Base-by-base conservation (phyloP, 2,888 invertebrate species). In the Elysia crispata region DNA sequence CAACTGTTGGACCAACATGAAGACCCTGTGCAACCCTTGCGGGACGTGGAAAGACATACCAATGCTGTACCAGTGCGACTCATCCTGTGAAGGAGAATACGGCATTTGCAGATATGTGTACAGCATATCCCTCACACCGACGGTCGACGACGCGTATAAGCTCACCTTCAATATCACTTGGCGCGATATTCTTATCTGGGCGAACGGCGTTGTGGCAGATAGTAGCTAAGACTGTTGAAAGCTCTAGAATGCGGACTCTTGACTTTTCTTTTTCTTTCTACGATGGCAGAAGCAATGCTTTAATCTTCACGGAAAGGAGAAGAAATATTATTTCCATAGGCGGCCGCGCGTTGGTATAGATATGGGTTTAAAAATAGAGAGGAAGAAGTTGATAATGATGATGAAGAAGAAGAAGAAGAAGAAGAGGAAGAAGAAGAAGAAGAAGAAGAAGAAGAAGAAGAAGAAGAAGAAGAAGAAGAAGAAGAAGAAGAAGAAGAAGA, bases 401-500 rank as follows among this genome's bases (percentile, higher is more conserved):
- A 49, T 25, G 50, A 11, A 75, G 57, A 30, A 25, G 54, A 8
- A 57, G 31, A 1, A 41, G 30, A 1, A 8, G 28, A 23, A 50
- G n/a, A 13, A 25, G 23, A 15, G 50, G 33, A n/a, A 50, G 28
- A 20, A 77, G 23, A 69, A 50, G 1, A 41, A 72, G 18, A 15
- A 11, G 33, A 57, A 60, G 6, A 31, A 57, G 1, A 33, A n/a
- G 33, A 60, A 33, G 57, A 41, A 77, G 60, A 31, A 57, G 31
- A 60, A 72, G 41, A 70, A 23, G 15, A 57, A 31, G 31, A 30
- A 70, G 18, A n/a, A 70, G 31, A 57, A 30, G 23, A n/a, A 54
- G 23, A 70, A 28, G 57, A 30, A 77, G 33, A 15, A 57, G 69
- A 57, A 77, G 57, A 60, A 70, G 50, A 33, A 60, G 25, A 20